These are phyloP conservation scores for Oconnorella tubifera DNA, from an alignment of 2,888 invertebrate genomes.

Conservation along the genomic window DNA sequence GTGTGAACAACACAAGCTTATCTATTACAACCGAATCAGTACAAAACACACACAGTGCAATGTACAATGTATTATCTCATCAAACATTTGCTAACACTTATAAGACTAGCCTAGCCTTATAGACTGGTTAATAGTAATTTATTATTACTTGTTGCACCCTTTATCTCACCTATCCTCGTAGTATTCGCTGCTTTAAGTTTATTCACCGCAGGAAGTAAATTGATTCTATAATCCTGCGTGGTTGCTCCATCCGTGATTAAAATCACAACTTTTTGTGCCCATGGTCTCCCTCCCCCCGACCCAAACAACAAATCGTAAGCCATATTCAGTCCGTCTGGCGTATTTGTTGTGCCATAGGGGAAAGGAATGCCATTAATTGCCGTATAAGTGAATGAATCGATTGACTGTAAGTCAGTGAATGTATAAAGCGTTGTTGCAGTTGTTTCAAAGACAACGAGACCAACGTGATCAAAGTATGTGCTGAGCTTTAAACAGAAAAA, in stretches of 20 bases:
- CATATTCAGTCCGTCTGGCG: slow-evolving; percentile 16
- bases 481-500: no score
- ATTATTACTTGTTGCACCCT: no score
- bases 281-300: slow-evolving; percentile 14
- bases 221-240: slow-evolving; percentile 12
- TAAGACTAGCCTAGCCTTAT: no score
- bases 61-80: no score
- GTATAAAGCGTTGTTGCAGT: slow-evolving; percentile 14
- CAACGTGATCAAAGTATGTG: slow-evolving; percentile 23
- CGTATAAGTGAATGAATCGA: slow-evolving; percentile 1
- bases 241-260: slow-evolving; percentile 23
- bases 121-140: no score
- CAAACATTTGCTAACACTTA: no score
- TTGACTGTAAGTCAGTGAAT: slow-evolving; percentile 13
- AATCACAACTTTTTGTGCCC: slow-evolving; percentile 13
- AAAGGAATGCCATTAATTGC: slow-evolving; percentile 13
- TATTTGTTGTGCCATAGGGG: slow-evolving; percentile 20
- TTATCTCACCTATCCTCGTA: slow-evolving; percentile 18
- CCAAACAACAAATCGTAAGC: slow-evolving; percentile 18
- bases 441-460: slow-evolving; percentile 22
- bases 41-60: no score
- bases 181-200: slow-evolving; percentile 2
- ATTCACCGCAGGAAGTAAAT: background rate
- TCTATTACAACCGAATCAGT: no score
- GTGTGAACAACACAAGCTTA: no score